Evolutionary conservation across 2,113 vertebrate genomes (phyloP).

Genomic region (Thunnus thynnus): DNA sequence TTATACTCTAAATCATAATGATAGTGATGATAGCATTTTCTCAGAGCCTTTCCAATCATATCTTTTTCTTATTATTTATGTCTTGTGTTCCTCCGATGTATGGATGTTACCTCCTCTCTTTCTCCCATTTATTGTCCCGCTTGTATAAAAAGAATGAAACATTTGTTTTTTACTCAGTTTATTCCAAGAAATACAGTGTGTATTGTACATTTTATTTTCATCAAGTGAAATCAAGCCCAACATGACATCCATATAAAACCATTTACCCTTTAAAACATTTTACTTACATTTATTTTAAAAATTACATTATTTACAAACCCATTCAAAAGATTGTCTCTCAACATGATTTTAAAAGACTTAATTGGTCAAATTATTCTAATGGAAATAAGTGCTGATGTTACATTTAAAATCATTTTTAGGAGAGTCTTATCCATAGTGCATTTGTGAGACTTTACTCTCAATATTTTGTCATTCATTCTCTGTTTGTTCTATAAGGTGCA

Average conservation of each 20-base stretch:
- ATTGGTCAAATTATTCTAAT: constrained; percentile 16
- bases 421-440: constrained; percentile 45
- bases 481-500: constrained; percentile 62
- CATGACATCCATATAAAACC: constrained; percentile 70
- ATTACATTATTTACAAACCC: constrained; percentile 70
- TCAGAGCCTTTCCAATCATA: background rate
- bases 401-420: constrained; percentile 12
- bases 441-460: constrained; percentile 8
- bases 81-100: background rate
- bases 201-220: constrained; percentile 63
- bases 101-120: background rate
- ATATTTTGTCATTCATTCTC: constrained; percentile 43
- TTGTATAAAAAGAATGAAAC: background rate
- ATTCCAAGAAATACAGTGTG: constrained; percentile 66
- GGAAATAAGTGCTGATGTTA: constrained; percentile 25
- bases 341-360: constrained; percentile 26
- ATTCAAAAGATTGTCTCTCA: constrained; percentile 64
- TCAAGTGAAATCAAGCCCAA: constrained; percentile 57
- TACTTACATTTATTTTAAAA: constrained; percentile 57
- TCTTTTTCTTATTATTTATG: background rate
- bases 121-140: background rate
- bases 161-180: constrained; percentile 35
- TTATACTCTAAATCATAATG: background rate
- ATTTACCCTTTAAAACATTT: constrained; percentile 63
- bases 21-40: background rate